phyloP scores from a whole-genome alignment of 2,113 vertebrate species.

The Malurus elegans region DNA sequence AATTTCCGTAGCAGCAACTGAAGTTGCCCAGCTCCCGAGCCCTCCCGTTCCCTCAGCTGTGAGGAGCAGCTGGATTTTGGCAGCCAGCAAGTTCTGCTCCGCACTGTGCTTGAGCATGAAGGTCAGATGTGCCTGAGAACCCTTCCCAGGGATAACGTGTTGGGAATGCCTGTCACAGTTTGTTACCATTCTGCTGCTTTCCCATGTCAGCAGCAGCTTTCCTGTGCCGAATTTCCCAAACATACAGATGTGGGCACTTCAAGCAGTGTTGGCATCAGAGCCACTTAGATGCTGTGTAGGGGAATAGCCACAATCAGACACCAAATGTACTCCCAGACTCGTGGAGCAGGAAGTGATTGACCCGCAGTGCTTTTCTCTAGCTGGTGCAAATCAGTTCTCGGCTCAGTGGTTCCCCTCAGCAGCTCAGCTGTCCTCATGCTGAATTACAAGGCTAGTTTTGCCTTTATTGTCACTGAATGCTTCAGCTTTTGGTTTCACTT shows the following conservation, averaged over 20 bases:
- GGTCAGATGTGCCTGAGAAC: neutral
- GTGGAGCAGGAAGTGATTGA: neutral
- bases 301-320: neutral
- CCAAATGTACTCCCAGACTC: neutral
- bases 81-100: fast-evolving
- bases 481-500: neutral
- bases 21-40: neutral
- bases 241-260: neutral
- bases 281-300: fast-evolving
- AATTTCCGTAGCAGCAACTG: fast-evolving
- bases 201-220: neutral
- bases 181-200: neutral
- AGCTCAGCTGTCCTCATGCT: neutral
- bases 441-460: neutral
- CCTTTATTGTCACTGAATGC: neutral
- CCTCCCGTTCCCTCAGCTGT: neutral
- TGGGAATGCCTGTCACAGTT: neutral
- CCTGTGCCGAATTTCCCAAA: neutral
- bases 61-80: neutral
- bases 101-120: fast-evolving
- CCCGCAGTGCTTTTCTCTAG: neutral
- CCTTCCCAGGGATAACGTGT: neutral
- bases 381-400: neutral
- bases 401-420: neutral
- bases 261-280: fast-evolving